These are phyloP conservation scores for Tanypteryx hageni DNA, from an alignment of 2,888 invertebrate species.

Conservation along the genomic window DNA sequence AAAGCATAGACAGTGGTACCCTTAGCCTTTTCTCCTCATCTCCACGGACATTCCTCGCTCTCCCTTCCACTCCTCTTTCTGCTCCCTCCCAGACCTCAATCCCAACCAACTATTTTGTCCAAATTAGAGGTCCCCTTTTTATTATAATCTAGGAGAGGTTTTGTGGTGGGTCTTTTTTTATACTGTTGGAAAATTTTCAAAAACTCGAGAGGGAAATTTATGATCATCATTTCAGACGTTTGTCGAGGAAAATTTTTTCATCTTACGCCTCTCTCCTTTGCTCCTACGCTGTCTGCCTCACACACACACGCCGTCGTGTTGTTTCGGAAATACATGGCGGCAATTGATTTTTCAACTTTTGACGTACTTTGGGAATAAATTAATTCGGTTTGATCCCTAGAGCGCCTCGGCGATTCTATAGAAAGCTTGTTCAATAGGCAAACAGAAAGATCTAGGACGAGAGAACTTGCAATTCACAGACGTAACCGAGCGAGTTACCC, in stretches of 20 bases:
- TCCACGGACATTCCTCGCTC: not conserved
- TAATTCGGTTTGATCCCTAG: too few species aligned
- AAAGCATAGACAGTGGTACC: not conserved
- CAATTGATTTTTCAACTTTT: too few species aligned
- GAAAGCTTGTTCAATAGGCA: too few species aligned
- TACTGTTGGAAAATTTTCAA: not conserved
- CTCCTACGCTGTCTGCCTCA: too few species aligned
- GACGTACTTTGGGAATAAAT: too few species aligned
- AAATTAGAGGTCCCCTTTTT: slow-evolving; percentile 42
- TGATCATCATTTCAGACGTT: not conserved
- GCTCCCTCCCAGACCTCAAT: not conserved
- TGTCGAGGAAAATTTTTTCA: not conserved
- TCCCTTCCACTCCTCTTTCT: not conserved
- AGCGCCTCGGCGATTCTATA: too few species aligned
- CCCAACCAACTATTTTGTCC: slow-evolving; percentile 5
- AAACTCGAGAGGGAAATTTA: slow-evolving; percentile 7
- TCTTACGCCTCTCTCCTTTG: not conserved
- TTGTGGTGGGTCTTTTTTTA: too few species aligned
- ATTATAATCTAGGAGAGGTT: not conserved
- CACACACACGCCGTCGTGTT: too few species aligned
- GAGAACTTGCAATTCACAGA: too few species aligned
- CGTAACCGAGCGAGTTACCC: too few species aligned
- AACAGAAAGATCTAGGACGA: too few species aligned
- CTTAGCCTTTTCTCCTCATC: not conserved
- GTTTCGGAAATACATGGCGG: too few species aligned